These are phyloP conservation scores for Apodemia hepburni DNA, from an alignment of 2,888 invertebrate genomes.

Conservation along the genomic window DNA sequence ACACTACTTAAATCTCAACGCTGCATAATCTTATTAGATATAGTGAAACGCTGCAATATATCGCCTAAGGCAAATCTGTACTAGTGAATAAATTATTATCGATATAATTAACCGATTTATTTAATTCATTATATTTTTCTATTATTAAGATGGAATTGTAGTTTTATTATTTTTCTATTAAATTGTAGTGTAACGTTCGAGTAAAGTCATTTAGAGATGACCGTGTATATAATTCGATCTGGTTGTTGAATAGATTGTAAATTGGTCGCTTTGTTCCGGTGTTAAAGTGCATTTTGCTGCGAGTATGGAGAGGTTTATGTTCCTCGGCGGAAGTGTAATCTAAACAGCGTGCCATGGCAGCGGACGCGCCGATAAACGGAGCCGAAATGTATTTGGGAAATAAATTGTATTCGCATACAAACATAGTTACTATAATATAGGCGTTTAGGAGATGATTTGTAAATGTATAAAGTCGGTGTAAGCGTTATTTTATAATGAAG, in stretches of 20 bases:
- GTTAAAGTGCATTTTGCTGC: slow-evolving; percentile 52
- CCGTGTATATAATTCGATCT: slow-evolving; percentile 64
- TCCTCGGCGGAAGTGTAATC: slow-evolving; percentile 21
- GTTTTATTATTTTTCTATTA: slow-evolving; percentile 38
- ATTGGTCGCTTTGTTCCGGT: slow-evolving; percentile 50
- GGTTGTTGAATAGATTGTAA: slow-evolving; percentile 59
- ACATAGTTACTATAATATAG: slow-evolving; percentile 3
- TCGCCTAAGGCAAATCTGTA: slow-evolving; percentile 56
- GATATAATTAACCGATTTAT: slow-evolving; percentile 48
- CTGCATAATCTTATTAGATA: slow-evolving; percentile 59
- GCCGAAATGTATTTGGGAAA: no score
- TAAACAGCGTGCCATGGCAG: slow-evolving; percentile 12
- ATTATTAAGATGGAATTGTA: slow-evolving; percentile 48
- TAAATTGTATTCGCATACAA: neutral
- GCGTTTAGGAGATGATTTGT: neutral
- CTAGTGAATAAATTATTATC: slow-evolving; percentile 35
- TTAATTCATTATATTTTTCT: slow-evolving; percentile 52
- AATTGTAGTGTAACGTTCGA: slow-evolving; percentile 34
- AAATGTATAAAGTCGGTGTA: slow-evolving; percentile 15
- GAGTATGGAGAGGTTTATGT: slow-evolving; percentile 13
- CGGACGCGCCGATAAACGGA: no score
- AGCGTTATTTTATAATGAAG: slow-evolving; percentile 12
- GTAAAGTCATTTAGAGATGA: slow-evolving; percentile 30
- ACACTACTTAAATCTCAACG: slow-evolving; percentile 40
- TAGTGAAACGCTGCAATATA: slow-evolving; percentile 71